phyloP scores from a whole-genome alignment of 53 echinoderm and acorn worm genomes.

The Henricia sp. region DNA sequence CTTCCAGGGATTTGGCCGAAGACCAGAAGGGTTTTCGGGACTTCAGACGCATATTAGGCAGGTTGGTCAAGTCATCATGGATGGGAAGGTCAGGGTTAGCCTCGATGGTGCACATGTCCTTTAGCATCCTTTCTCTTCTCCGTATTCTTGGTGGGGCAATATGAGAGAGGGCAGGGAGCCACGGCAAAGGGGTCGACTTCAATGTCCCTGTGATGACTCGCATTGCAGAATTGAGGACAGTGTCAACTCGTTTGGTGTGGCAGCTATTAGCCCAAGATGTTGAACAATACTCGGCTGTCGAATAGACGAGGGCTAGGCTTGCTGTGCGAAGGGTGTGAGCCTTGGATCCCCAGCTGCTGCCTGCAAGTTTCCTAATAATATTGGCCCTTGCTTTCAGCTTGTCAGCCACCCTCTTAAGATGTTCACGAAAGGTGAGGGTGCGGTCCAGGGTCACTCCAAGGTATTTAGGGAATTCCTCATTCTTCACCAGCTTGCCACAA shows the following conservation, averaged over 20 bases:
- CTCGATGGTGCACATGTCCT: not conserved
- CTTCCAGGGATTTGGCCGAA: not conserved
- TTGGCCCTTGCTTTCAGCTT: conserved; percentile 9
- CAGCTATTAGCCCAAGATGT: conserved; percentile 3
- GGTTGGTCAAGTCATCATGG: conserved; percentile 12
- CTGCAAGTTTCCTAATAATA: conserved; percentile 17
- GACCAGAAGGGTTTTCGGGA: too few species aligned
- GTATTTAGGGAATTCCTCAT: conserved; percentile 15
- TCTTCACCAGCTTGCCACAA: conserved; percentile 13
- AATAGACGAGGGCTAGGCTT: conserved; percentile 25
- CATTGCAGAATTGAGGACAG: conserved; percentile 3
- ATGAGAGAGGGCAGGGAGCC: not conserved
- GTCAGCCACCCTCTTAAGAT: conserved; percentile 21
- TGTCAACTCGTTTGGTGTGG: conserved; percentile 22
- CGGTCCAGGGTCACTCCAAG: conserved; percentile 20
- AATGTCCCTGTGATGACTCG: conserved; percentile 3
- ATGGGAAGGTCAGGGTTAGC: conserved; percentile 26
- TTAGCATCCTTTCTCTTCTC: not conserved
- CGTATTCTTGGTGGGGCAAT: not conserved
- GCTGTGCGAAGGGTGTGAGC: conserved; percentile 9
- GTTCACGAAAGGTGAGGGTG: conserved; percentile 8
- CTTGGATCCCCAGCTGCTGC: conserved; percentile 20
- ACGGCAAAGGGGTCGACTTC: conserved; percentile 7
- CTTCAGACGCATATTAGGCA: not conserved
- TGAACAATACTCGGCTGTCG: conserved; percentile 21